Conservation (phyloP, 23 tunicate genomes). For the Ascidia mentula region DNA sequence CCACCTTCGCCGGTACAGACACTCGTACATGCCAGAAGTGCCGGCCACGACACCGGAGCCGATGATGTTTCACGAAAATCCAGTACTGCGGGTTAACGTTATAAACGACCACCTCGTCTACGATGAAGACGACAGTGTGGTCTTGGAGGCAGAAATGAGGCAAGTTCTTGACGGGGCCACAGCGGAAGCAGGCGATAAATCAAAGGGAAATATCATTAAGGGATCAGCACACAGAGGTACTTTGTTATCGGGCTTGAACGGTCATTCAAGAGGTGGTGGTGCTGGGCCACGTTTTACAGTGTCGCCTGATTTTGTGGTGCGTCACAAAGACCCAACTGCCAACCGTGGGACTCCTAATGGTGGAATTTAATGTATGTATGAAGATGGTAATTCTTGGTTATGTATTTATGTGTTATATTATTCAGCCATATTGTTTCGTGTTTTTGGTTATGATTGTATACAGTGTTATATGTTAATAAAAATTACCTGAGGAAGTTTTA, state of each 20-base stretch:
- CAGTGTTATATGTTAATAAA: not conserved
- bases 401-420: not conserved
- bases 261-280: not conserved
- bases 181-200: not conserved
- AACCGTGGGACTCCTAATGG: not conserved
- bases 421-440: not conserved
- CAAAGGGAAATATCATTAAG: not conserved
- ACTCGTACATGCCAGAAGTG: not conserved
- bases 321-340: not conserved
- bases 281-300: not conserved
- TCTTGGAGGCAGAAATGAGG: not conserved
- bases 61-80: not conserved
- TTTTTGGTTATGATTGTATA: not conserved
- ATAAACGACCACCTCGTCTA: not conserved
- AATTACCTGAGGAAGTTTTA: too few species aligned
- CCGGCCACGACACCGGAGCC: not conserved
- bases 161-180: not conserved
- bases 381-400: not conserved
- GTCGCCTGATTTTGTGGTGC: not conserved
- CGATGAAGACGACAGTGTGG: not conserved
- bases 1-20: not conserved
- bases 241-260: not conserved
- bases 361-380: too few species aligned
- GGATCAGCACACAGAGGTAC: not conserved
- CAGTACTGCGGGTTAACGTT: not conserved